Conservation (phyloP, 2,888 invertebrate genomes). For the Amitus sp. region DNA sequence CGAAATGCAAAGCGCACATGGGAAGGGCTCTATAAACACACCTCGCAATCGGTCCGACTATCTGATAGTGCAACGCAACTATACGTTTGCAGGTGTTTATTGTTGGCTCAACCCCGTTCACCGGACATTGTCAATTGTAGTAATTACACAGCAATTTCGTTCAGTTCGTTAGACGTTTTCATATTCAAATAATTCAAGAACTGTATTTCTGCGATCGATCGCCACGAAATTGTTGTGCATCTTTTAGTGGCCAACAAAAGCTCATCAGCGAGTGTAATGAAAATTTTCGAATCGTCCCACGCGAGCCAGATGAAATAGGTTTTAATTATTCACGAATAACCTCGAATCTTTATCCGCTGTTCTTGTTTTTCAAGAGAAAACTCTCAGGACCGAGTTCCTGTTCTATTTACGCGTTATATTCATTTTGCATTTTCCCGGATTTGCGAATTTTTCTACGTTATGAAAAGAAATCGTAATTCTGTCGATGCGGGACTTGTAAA, state of each 20-base stretch:
- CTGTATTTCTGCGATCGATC: neutral
- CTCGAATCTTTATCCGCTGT: no score
- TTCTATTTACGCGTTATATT: no score
- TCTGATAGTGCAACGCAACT: constrained; percentile 26
- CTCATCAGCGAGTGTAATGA: no score
- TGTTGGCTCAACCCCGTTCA: constrained; percentile 24
- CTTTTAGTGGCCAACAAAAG: neutral
- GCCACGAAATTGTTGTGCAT: neutral
- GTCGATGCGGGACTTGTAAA: no score
- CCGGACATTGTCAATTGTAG: constrained; percentile 21
- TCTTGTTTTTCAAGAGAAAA: no score
- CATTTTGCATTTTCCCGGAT: no score
- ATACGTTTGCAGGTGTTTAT: constrained; percentile 32
- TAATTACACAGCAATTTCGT: constrained; percentile 24
- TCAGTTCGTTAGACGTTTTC: constrained; percentile 26
- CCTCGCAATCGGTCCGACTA: constrained; percentile 28
- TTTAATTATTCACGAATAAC: no score
- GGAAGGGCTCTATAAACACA: constrained; percentile 25
- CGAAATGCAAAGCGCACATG: constrained; percentile 24
- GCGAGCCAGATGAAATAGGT: no score
- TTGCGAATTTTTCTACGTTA: no score
- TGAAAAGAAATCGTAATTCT: no score
- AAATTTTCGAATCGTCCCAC: no score
- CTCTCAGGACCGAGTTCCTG: no score
- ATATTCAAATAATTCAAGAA: constrained; percentile 13